These are phyloP conservation scores for Gisinianus flammeolus DNA, from an alignment of 2,888 invertebrate genomes.

Conservation along the genomic window DNA sequence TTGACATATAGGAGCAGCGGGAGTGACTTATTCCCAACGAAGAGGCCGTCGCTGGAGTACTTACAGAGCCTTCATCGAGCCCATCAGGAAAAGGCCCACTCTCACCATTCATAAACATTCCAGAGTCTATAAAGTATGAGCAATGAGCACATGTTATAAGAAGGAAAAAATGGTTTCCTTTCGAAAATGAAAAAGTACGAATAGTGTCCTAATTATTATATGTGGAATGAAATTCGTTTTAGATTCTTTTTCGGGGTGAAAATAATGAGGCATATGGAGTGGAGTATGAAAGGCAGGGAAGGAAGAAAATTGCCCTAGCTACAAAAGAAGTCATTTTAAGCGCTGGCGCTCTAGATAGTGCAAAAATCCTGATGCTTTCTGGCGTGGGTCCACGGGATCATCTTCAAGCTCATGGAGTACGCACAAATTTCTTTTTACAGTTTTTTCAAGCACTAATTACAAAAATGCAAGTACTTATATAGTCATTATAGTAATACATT, in stretches of 20 bases:
- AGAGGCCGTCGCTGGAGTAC: slow-evolving; percentile 54
- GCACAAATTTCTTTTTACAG: not conserved
- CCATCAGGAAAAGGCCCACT: slow-evolving; percentile 48
- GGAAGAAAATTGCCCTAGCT: slow-evolving; percentile 50
- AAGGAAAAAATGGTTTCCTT: not conserved
- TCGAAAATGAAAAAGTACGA: no score
- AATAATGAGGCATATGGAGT: slow-evolving; percentile 58
- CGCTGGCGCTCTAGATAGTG: slow-evolving; percentile 48
- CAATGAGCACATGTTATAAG: not conserved
- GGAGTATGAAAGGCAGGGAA: slow-evolving; percentile 53
- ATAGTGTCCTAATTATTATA: no score
- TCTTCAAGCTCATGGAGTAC: slow-evolving; percentile 40
- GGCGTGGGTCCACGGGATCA: slow-evolving; percentile 45
- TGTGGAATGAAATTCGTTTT: not conserved
- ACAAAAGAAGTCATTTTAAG: slow-evolving; percentile 57
- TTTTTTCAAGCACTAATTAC: not conserved
- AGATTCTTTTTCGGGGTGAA: slow-evolving; percentile 53
- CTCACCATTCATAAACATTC: slow-evolving; percentile 55
- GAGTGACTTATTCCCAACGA: slow-evolving; percentile 54
- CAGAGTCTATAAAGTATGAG: slow-evolving; percentile 52
- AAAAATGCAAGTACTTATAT: no score
- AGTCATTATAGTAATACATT: not conserved
- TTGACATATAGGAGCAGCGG: slow-evolving; percentile 52
- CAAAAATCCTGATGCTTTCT: slow-evolving; percentile 45
- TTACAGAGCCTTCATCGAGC: slow-evolving; percentile 55